Conservation (phyloP, 2,113 vertebrate species). For the Rhinoptilus africanus region DNA sequence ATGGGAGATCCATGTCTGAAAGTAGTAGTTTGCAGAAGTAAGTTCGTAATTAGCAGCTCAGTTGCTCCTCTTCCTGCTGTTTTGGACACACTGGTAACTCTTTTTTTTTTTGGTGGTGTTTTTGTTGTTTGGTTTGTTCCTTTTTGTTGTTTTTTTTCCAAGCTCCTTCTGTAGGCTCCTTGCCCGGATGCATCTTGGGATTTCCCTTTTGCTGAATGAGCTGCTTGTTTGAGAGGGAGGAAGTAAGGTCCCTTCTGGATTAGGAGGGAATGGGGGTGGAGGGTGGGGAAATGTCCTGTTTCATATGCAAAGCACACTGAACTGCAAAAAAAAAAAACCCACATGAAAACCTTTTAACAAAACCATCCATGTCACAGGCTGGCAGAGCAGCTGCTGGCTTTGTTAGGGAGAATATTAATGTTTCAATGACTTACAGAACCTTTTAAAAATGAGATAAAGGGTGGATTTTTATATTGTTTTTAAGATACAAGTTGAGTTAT, state of each 20-base stretch:
- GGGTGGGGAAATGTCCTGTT: slow-evolving; percentile 78
- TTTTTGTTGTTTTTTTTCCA: not conserved
- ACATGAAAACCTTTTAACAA: slow-evolving; percentile 71
- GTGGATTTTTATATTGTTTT: not conserved
- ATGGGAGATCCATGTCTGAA: not conserved
- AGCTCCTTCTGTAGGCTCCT: slow-evolving; percentile 34
- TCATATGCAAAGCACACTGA: slow-evolving; percentile 78
- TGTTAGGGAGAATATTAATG: slow-evolving; percentile 66
- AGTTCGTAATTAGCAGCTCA: not conserved
- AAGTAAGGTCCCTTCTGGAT: slow-evolving; percentile 84
- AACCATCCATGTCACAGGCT: slow-evolving; percentile 67
- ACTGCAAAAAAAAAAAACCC: slow-evolving; percentile 13
- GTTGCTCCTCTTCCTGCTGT: not conserved
- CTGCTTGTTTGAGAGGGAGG: slow-evolving; percentile 81
- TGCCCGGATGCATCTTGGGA: slow-evolving; percentile 73
- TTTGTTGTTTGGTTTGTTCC: not conserved
- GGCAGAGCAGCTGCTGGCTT: slow-evolving; percentile 77
- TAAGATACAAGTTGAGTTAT: not conserved
- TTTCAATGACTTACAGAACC: slow-evolving; percentile 25
- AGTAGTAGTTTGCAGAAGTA: not conserved
- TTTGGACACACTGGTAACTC: not conserved
- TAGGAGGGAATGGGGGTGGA: slow-evolving; percentile 59
- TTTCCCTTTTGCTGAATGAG: slow-evolving; percentile 85
- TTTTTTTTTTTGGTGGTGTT: not conserved
- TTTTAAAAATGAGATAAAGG: slow-evolving; percentile 2